Base-by-base conservation (phyloP, 2,113 vertebrate species). In the Ailurus styani region DNA sequence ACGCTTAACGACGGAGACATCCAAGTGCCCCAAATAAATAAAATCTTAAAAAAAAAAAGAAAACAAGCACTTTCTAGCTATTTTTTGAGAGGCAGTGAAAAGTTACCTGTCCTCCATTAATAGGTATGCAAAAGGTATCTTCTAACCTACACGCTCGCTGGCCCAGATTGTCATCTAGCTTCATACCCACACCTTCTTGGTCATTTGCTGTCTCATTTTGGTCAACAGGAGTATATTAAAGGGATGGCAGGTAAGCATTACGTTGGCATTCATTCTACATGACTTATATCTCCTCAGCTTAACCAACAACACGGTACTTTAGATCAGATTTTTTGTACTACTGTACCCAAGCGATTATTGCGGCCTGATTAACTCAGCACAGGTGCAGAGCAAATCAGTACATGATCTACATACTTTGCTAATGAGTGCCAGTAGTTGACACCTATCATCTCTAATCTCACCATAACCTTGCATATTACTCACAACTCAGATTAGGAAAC, bases 111-210 rank as follows among this genome's bases (percentile, higher is more conserved):
- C 66, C 10, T 0, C 81, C 23, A 85, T 37, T 31, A 82, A 82
- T 40, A n/a, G n/a, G 25, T 5, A 55, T 15, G 17, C 0, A 68
- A 93, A 95, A n/a, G 3, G 5, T 25, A 20, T 34, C 13, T 83
- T 20, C 11, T 20, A 31, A 10, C 0, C 45, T 60, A 4, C 18
- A 7, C 11, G 23, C 6, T 18, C 54, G 14, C 13, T 25, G 52
- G 20, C 60, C 3, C 47, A 93, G 10, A 11, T 27, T 27, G 89
- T 70, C 25, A 54, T 8, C 6, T 4, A 81, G 9, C 7, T 75
- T 47, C 34, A 73, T n/a, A 57, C 1, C 17, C 11, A 8, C 11
- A 45, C 15, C 1, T 18, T 85, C 64, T 37, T 68, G 62, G 20
- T 70, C 13, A 20, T 47, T 40, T 31, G 31, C 8, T 10, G 0